A percentile compares a stretch with the other conserved stretches of the same genome.
Conservation (phyloP, 2,888 invertebrate genomes). For the Troides oblongomaculatus region DNA sequence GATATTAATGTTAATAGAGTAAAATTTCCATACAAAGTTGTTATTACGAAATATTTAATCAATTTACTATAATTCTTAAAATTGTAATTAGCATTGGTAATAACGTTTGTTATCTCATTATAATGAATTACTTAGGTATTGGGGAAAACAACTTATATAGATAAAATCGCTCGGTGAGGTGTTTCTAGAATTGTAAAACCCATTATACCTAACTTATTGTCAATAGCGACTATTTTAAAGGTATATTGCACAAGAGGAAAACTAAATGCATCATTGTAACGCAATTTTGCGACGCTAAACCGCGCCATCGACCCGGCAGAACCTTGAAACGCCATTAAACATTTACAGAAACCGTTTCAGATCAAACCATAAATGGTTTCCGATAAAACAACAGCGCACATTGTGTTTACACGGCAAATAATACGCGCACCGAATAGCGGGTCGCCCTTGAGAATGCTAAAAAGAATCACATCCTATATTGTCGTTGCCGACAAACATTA, state of each 20-base stretch:
- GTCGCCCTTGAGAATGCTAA: slow-evolving; percentile 60
- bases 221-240: not conserved
- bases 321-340: slow-evolving; percentile 18
- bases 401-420: slow-evolving; percentile 44
- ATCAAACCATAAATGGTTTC: slow-evolving; percentile 22
- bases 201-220: not conserved
- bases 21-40: no score
- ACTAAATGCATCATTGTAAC: slow-evolving; percentile 9
- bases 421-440: slow-evolving; percentile 19
- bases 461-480: slow-evolving; percentile 36
- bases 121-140: not conserved
- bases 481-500: slow-evolving; percentile 28
- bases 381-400: slow-evolving; percentile 25
- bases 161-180: no score
- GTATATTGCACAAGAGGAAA: slow-evolving; percentile 27
- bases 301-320: slow-evolving; percentile 9
- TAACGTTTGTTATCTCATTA: not conserved
- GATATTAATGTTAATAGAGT: no score
- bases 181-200: not conserved
- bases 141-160: not conserved
- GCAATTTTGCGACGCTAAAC: slow-evolving; percentile 11
- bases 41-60: no score
- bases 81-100: not conserved
- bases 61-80: not conserved
- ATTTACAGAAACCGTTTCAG: slow-evolving; percentile 20